Evolutionary conservation across 2,888 invertebrate species (phyloP).

Genomic region (Andrena flavipes): DNA sequence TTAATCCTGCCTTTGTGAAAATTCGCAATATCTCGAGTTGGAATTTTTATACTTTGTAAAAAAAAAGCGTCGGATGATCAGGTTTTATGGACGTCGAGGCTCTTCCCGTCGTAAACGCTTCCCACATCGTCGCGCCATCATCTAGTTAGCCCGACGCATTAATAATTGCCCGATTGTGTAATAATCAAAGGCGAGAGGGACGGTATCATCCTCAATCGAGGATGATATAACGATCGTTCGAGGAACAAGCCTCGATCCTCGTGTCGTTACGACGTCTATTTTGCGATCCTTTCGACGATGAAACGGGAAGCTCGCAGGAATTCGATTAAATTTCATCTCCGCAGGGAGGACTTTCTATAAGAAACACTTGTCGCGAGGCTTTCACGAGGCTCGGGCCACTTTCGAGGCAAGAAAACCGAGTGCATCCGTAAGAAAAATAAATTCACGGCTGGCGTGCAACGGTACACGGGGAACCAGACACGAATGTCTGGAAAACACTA

Average conservation of each 20-base stretch:
- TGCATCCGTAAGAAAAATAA: slow-evolving; percentile 38
- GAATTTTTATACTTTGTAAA: background rate
- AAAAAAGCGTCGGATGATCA: background rate
- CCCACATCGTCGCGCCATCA: slow-evolving; percentile 43
- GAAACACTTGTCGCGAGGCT: background rate
- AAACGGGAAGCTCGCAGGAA: background rate
- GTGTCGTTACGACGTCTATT: background rate
- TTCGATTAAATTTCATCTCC: background rate
- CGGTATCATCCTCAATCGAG: slow-evolving; percentile 42
- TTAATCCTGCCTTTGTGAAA: background rate
- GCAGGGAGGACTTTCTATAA: background rate
- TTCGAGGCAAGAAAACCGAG: background rate
- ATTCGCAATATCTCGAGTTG: background rate
- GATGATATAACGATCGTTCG: slow-evolving; percentile 34
- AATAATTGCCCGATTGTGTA: slow-evolving; percentile 59
- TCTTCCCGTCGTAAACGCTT: slow-evolving; percentile 38
- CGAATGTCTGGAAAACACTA: slow-evolving; percentile 41
- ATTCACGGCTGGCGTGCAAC: background rate
- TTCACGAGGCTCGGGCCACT: background rate
- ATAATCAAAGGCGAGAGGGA: slow-evolving; percentile 51
- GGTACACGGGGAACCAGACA: slow-evolving; percentile 25
- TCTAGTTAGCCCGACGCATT: slow-evolving; percentile 41
- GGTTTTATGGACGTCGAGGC: slow-evolving; percentile 1
- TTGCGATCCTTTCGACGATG: background rate
- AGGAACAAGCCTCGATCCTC: slow-evolving; percentile 27